Evolutionary conservation across 2,888 invertebrate genomes (phyloP).

Genomic region (Lepidochitona cinerea): DNA sequence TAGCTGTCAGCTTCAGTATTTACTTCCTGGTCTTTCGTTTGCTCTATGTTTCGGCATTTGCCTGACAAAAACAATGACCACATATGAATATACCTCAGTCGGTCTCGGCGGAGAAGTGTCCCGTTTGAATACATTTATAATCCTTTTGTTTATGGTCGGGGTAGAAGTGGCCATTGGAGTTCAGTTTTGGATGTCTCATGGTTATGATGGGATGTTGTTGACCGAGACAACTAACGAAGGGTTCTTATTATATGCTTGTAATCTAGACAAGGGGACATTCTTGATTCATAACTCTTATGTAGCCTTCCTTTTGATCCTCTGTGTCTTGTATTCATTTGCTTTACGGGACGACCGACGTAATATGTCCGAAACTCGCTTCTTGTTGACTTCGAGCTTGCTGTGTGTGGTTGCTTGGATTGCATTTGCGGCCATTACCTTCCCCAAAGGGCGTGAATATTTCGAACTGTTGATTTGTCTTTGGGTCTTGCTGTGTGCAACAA

Average conservation of each 20-base stretch:
- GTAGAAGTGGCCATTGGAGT: constrained; percentile 74
- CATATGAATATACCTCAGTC: constrained; percentile 83
- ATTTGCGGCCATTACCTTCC: constrained; percentile 77
- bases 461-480: constrained; percentile 87
- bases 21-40: constrained; percentile 71
- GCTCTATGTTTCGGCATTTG: constrained; percentile 90
- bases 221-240: constrained; percentile 16
- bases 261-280: constrained; percentile 45
- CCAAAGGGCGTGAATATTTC: constrained; percentile 48
- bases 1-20: constrained; percentile 70
- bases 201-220: constrained; percentile 30
- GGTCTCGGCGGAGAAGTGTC: constrained; percentile 89
- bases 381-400: constrained; percentile 87
- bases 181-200: constrained; percentile 66
- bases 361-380: constrained; percentile 92
- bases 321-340: constrained; percentile 86
- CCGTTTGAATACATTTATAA: constrained; percentile 81
- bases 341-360: constrained; percentile 90
- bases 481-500: constrained; percentile 84
- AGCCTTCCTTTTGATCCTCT: constrained; percentile 85
- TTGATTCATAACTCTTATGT: constrained; percentile 85
- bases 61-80: constrained; percentile 92
- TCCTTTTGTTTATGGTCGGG: constrained; percentile 89
- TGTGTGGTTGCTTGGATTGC: constrained; percentile 79
- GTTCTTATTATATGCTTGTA: constrained; percentile 68